A percentile compares a stretch with the other conserved stretches of the same genome.
Conservation (phyloP, 2,113 vertebrate genomes). For the Anoura caudifer region DNA sequence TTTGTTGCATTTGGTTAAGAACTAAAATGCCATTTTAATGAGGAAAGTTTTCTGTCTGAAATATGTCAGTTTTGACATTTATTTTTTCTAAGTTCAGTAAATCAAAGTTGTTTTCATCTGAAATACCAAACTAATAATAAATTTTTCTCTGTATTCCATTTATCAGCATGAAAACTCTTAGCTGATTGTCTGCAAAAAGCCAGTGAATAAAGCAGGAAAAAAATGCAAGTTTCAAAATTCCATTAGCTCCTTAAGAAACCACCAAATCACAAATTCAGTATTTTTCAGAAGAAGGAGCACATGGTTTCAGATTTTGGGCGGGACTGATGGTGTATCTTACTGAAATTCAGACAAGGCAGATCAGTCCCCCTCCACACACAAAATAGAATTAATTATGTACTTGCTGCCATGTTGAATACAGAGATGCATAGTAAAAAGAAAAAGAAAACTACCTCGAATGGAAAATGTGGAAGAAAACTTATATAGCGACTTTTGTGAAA, state of each 20-base stretch:
- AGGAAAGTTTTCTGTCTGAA: slow-evolving; percentile 59
- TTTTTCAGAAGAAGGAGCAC: slow-evolving; percentile 13
- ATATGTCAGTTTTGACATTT: slow-evolving; percentile 58
- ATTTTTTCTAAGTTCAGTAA: slow-evolving; percentile 57
- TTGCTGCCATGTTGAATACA: not conserved
- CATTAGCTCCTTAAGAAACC: not conserved
- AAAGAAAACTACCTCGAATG: not conserved
- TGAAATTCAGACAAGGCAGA: slow-evolving; percentile 21
- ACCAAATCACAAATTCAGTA: slow-evolving; percentile 13
- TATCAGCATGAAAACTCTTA: slow-evolving; percentile 53
- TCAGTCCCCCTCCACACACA: not conserved
- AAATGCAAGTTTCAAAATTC: slow-evolving; percentile 41
- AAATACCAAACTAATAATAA: slow-evolving; percentile 74
- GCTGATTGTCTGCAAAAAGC: slow-evolving; percentile 40
- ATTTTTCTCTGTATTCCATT: slow-evolving; percentile 49
- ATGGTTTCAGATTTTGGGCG: not conserved
- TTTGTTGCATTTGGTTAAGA: slow-evolving; percentile 56
- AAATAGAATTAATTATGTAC: slow-evolving; percentile 22
- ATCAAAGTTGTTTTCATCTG: slow-evolving; percentile 67
- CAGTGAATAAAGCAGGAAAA: slow-evolving; percentile 46
- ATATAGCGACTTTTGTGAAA: not conserved
- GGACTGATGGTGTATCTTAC: not conserved
- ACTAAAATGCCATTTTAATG: slow-evolving; percentile 59
- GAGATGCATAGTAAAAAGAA: not conserved
- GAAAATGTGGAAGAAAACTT: not conserved